A percentile compares a stretch with the other conserved stretches of the same genome.
These are phyloP conservation scores for Tetragonula carbonaria DNA, from an alignment of 2,888 invertebrate genomes.

Conservation along the genomic window DNA sequence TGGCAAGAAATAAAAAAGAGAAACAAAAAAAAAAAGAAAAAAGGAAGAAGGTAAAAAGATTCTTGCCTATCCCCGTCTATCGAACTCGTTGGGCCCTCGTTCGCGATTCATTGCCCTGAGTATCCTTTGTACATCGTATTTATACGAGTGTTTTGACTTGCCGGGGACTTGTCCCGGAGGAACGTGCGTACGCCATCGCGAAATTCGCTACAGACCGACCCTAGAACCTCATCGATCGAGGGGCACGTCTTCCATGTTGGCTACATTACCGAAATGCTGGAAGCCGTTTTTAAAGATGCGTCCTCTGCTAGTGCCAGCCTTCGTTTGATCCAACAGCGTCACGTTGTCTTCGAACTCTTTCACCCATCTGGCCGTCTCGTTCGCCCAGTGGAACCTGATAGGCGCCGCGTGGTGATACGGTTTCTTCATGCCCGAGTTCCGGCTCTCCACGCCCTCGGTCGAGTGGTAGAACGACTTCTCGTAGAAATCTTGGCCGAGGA, in stretches of 20 bases:
- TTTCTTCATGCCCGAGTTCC: slow-evolving; percentile 75
- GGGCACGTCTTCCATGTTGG: slow-evolving; percentile 75
- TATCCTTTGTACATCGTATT: slow-evolving; percentile 69
- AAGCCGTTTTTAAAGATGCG: slow-evolving; percentile 84
- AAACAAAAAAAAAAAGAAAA: not conserved
- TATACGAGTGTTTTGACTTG: slow-evolving; percentile 41
- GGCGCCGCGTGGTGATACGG: slow-evolving; percentile 78
- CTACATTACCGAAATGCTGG: slow-evolving; percentile 81
- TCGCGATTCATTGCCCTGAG: slow-evolving; percentile 65
- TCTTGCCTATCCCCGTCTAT: slow-evolving; percentile 10
- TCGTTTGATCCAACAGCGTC: slow-evolving; percentile 77
- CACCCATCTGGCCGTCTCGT: slow-evolving; percentile 79
- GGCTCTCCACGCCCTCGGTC: slow-evolving; percentile 74
- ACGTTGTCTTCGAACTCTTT: slow-evolving; percentile 80
- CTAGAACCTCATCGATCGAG: slow-evolving; percentile 74
- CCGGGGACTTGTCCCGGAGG: slow-evolving; percentile 15
- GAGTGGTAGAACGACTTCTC: slow-evolving; percentile 86
- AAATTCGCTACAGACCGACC: not conserved
- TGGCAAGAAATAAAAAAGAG: not conserved
- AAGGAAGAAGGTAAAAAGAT: not conserved
- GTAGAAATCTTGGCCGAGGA: slow-evolving; percentile 86
- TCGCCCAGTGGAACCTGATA: slow-evolving; percentile 79
- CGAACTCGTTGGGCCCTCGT: slow-evolving; percentile 34
- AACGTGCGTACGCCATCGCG: not conserved
- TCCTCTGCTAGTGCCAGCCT: slow-evolving; percentile 76